Evolutionary conservation across 2,797 vertebrate species (phyloP).

Genomic region (Margarornis squamiger): DNA sequence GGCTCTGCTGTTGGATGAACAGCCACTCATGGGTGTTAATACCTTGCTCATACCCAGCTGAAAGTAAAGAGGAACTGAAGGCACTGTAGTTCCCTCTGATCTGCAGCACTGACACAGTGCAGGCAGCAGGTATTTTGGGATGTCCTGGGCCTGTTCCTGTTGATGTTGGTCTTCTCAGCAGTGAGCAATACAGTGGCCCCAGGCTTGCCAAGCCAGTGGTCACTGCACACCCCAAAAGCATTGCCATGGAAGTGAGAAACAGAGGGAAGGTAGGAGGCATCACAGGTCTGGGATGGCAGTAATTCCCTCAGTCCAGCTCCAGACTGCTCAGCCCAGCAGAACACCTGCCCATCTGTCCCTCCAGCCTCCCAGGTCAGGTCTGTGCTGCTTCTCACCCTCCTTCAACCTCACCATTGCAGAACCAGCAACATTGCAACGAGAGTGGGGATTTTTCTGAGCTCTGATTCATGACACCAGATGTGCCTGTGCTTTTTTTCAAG

Average conservation of each 20-base stretch:
- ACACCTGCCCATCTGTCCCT: neutral
- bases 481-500: neutral
- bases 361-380: neutral
- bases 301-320: neutral
- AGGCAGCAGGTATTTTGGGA: neutral
- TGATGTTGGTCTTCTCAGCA: neutral
- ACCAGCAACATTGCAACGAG: neutral
- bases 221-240: neutral
- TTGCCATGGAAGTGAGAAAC: neutral
- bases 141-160: neutral
- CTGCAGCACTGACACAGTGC: neutral
- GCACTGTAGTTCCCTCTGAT: neutral
- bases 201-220: neutral
- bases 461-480: slow-evolving; percentile 21
- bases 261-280: neutral
- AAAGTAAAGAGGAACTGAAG: neutral
- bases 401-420: neutral
- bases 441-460: neutral
- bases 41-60: neutral
- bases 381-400: neutral
- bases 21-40: neutral
- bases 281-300: neutral
- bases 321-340: neutral
- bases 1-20: neutral
- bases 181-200: neutral